Percentiles rank a stretch among this genome's conserved stretches.
These are phyloP conservation scores for Napeogenes inachia DNA, from an alignment of 2,888 invertebrate genomes.

Conservation along the genomic window DNA sequence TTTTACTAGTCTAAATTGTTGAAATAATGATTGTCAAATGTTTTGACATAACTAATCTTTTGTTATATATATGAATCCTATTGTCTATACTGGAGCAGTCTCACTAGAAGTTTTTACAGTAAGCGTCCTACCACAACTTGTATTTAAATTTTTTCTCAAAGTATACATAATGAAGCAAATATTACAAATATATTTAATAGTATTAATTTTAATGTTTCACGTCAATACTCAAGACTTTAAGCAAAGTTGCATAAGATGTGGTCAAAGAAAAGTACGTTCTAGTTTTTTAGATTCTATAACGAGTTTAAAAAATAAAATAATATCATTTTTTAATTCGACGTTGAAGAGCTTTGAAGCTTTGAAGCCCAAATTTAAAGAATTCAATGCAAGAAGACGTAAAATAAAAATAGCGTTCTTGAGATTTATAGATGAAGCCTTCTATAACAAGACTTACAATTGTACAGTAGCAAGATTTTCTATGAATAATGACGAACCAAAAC, in stretches of 20 bases:
- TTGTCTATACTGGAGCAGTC: too few species aligned
- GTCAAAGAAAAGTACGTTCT: conserved; percentile 6
- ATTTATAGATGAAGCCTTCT: conserved; percentile 31
- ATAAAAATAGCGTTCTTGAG: conserved; percentile 34
- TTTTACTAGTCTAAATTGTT: too few species aligned
- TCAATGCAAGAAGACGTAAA: conserved; percentile 19
- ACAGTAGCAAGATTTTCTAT: conserved; percentile 9
- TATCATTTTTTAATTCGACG: conserved; percentile 18
- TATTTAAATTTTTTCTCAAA: not conserved
- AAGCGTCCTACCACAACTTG: too few species aligned
- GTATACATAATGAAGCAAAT: not conserved
- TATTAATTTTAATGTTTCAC: conserved; percentile 26
- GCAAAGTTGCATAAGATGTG: conserved; percentile 7
- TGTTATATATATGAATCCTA: too few species aligned
- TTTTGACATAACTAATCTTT: too few species aligned
- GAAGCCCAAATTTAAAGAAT: too few species aligned
- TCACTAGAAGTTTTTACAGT: too few species aligned
- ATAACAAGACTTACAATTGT: conserved; percentile 8
- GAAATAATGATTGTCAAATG: too few species aligned
- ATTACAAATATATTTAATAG: not conserved
- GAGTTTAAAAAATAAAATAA: conserved; percentile 16
- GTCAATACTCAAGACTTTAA: not conserved
- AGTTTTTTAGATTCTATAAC: conserved; percentile 18
- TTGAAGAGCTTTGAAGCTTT: conserved; percentile 21
- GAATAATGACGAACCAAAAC: conserved; percentile 8